phyloP scores from a whole-genome alignment of 1,140 invertebrate genomes.

The Eumaeus atala region DNA sequence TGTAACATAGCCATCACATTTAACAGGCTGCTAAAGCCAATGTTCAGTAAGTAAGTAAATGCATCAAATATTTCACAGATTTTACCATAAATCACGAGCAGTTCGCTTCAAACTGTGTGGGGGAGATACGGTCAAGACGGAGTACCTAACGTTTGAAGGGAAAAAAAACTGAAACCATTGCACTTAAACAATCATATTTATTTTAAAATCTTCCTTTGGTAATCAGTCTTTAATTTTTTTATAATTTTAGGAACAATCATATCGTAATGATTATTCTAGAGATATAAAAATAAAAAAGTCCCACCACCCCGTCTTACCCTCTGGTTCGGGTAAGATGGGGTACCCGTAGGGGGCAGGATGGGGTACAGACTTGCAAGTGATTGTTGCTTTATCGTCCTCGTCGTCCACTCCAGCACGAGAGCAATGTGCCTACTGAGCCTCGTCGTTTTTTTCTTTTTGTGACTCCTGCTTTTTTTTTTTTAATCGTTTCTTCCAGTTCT shows the following conservation, averaged over 20 bases:
- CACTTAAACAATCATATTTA: not conserved
- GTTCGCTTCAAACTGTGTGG: too few species aligned
- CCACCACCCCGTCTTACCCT: conserved; percentile 12
- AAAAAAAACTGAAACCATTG: not conserved
- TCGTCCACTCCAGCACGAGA: conserved; percentile 3
- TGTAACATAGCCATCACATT: too few species aligned
- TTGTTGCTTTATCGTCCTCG: conserved; percentile 6
- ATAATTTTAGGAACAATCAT: conserved; percentile 10
- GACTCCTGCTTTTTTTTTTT: too few species aligned
- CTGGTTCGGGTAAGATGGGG: conserved; percentile 10
- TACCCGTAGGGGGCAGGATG: too few species aligned
- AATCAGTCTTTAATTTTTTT: conserved; percentile 8
- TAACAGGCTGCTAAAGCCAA: too few species aligned
- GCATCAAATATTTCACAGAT: too few species aligned
- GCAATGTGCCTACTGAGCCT: conserved; percentile 4
- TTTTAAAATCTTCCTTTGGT: not conserved
- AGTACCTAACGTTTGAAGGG: not conserved
- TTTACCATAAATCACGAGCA: too few species aligned
- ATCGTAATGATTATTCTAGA: conserved; percentile 4
- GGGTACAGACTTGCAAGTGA: conserved; percentile 5
- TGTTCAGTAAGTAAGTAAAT: too few species aligned
- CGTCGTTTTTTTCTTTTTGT: too few species aligned
- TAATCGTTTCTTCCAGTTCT: too few species aligned
- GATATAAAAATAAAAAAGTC: conserved; percentile 13
- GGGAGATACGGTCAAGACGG: not conserved